Base-by-base conservation (phyloP, 2,113 vertebrate species). In the Bagarius yarrelli region DNA sequence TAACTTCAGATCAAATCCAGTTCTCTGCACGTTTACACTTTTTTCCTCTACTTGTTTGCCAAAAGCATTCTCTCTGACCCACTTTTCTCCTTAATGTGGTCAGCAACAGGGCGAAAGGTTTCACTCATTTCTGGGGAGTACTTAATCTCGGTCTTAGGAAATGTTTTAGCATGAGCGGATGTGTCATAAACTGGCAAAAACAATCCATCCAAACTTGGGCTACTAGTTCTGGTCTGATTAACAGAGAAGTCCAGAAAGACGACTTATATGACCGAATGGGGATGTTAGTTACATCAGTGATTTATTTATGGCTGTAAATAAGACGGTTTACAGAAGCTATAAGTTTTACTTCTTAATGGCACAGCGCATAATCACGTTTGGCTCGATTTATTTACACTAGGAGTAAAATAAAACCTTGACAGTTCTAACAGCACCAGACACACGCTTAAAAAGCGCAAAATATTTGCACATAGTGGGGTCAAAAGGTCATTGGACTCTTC, bases 41-140 rank as follows among this genome's bases (percentile, higher is more conserved):
- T 59, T 60, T 55, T 56, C 47, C 21, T 75, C 36, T 82, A 84
- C 86, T 80, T 82, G 76, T 27, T 50, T 81, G 76, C 81, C 81
- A 81, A 79, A 73, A 57, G 60, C 55, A 27, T 60, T 69, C 56
- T 76, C 57, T 73, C 30, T 76, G 70, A 81, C 82, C 84, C 52
- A 81, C 59, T 73, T 81, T 83, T 76, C 55, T 55, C 71, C 32
- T 52, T 53, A 64, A 25, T 34, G 32, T 60, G 40, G 77, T 76
- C 81, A 52, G 32, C 50, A 75, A 32, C n/a, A 70, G 76, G 75
- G 75, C 69, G 76, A 60, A 44, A 56, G 70, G 76, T 78, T 71
- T 80, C 81, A 81, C 32, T 71, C 13, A 73, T 82, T 78, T 78
- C 70, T 71, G 25, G 27, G 44, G 69, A 74, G 50, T 15, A 27